Evolutionary conservation across 2,888 invertebrate genomes (phyloP), one percentile per base, ranked within the genome.

Genomic region (Chironomus tentans): DNA sequence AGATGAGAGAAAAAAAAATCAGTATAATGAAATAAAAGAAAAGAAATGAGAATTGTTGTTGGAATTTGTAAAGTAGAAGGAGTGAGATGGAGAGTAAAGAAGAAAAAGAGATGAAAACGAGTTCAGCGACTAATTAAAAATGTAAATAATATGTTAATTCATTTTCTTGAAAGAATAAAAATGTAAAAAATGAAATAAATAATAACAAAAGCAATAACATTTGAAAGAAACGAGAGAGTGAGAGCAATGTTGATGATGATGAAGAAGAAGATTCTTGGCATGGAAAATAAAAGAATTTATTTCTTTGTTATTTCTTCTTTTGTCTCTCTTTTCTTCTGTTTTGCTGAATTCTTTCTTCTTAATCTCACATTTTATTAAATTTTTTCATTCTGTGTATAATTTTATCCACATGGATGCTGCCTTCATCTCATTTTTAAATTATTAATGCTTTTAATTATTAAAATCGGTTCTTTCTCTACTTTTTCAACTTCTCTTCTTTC

Each of bases 121-220:
- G 76, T 77, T 71, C 74, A 72, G 70, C 76, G 71, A 77, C 77
- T 77, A 77, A 77, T 77, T 77, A 77, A 77, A 77, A 77, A 77
- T 77, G 77, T 77, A 77, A 77, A 77, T 77, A 77, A 72, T 77
- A 77, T 77, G 77, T 77, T 76, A 77, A 77, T 77, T 76, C 77
- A 77, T 76, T 56, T 56, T 56, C 18, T 56, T 18, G 38, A 38
- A 38, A 38, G 38, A 38, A 38, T 38, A 38, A 38, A 38, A 38
- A 38, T 38, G 38, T 38, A 38, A 38, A 38, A 38, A 38, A 38
- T 38, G 38, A 38, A 38, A 38, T 38, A 38, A 38, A 38, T 38
- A 38, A 38, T 38, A 38, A 38, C 38, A 38, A 38, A 38, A 38
- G 10, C 38, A 38, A 38, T 38, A 38, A 38, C 10, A 38, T 38